Evolutionary conservation across 92 coral and sea anemone species (phyloP), one percentile per base, ranked within the genome.

Genomic region (Porites evermanni): DNA sequence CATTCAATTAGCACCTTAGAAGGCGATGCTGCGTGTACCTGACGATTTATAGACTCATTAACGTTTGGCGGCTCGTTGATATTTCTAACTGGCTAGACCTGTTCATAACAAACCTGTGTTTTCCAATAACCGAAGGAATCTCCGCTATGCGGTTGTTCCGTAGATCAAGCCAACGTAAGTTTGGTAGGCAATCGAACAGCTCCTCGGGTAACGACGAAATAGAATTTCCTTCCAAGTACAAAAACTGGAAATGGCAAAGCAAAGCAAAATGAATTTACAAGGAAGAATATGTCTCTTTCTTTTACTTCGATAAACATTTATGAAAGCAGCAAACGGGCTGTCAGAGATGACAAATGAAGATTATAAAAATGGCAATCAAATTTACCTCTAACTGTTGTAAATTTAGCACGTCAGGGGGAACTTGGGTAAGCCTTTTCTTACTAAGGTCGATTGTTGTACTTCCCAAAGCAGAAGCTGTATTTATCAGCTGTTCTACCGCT

Each of bases 131-230:
- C 70, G 86, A 29, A 9, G 99, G 97, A 72, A 97, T 72, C 69
- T 90, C 91, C 2, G 85, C 80, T 64, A 97, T 78, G 68, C 87
- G 91, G 84, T 97, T 97, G 82, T 97, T 97, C 81, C 99, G 89
- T 8, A 97, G 89, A 83, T 97, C 99, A n/a, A 97, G 87, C 99
- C 99, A 97, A 88, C 92, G 92, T 75, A 97, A 82, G 79, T 87
- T 93, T 19, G 98, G 95, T 6, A 97, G 61, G 82, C 92, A 91
- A 78, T 93, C 92, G 78, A 97, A 97, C 84, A 97, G 75, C 19
- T 81, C 90, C 52, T 91, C 97, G 8, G 99, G 99, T 19, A 97
- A 77, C 19, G 82, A 71, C 14, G 97, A 85, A 51, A 97, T 83
- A 18, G 87, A 72, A 85, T 97, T 97, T 4, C 97, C 98, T 77